Conservation (phyloP, 2,113 vertebrate species). For the Myotis davidii region DNA sequence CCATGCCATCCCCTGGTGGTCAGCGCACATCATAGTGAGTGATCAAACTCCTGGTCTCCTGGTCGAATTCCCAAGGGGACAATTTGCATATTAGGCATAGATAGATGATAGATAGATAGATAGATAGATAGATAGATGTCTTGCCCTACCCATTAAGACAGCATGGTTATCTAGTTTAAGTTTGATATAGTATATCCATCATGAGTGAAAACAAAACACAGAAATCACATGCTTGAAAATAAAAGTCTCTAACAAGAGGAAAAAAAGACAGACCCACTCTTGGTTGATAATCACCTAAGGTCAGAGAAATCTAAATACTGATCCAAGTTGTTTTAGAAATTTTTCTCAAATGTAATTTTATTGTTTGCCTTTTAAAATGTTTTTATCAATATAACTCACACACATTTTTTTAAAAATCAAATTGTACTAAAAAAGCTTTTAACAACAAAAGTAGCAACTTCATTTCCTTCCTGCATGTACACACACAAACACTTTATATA, state of each 20-base stretch:
- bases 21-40: too few relatives aligned
- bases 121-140: not conserved
- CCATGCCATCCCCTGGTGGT: too few relatives aligned
- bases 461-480: not conserved
- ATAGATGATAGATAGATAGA: too few relatives aligned
- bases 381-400: not conserved
- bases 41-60: too few relatives aligned
- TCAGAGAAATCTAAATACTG: not conserved
- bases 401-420: conserved; percentile 8
- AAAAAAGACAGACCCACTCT: not conserved
- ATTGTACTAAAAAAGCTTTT: not conserved
- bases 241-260: not conserved
- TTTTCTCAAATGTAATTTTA: not conserved
- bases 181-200: not conserved
- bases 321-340: not conserved
- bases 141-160: not conserved
- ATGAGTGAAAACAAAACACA: conserved; percentile 47
- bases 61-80: too few relatives aligned
- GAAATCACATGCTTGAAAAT: not conserved
- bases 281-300: not conserved
- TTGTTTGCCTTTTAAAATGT: not conserved
- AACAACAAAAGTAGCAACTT: not conserved
- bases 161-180: not conserved
- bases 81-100: too few relatives aligned
- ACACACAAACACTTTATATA: not conserved